These are phyloP conservation scores for Protodeltote pygarga DNA, from an alignment of 2,888 invertebrate genomes.

Conservation along the genomic window DNA sequence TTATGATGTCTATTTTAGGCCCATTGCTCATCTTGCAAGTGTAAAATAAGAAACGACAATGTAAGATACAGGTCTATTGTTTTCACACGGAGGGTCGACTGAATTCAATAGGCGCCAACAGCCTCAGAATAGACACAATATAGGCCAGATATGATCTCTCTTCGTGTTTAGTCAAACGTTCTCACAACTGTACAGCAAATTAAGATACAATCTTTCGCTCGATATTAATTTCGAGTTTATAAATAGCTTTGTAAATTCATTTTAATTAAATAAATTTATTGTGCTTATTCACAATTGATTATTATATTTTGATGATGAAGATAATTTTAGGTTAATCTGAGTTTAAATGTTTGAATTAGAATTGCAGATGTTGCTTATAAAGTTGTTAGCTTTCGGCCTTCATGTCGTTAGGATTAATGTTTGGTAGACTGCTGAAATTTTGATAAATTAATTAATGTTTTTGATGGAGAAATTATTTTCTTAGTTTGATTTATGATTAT, in stretches of 20 bases:
- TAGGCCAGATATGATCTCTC: constrained; percentile 37
- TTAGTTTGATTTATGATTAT: too few species aligned
- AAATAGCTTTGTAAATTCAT: too few species aligned
- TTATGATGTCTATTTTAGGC: constrained; percentile 13
- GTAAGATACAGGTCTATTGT: constrained; percentile 35
- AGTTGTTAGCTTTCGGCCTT: too few species aligned
- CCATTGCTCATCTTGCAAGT: constrained; percentile 39
- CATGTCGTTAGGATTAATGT: too few species aligned
- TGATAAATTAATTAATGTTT: too few species aligned
- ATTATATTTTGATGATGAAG: constrained; percentile 23
- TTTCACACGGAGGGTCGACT: constrained; percentile 18
- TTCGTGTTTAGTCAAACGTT: constrained; percentile 22
- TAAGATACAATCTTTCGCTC: constrained; percentile 32
- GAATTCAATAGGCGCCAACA: constrained; percentile 32
- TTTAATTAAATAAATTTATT: too few species aligned
- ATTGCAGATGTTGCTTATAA: constrained; percentile 7
- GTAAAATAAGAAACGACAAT: constrained; percentile 37
- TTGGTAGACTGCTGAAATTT: too few species aligned
- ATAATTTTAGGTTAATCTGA: constrained; percentile 20
- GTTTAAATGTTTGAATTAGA: constrained; percentile 22
- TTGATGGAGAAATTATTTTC: too few species aligned
- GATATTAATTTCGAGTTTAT: constrained; percentile 31
- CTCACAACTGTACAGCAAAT: constrained; percentile 20
- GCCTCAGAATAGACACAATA: constrained; percentile 39
- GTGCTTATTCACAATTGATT: constrained; percentile 22